phyloP scores from a whole-genome alignment of 2,113 vertebrate genomes.

The Misgurnus mizolepis region DNA sequence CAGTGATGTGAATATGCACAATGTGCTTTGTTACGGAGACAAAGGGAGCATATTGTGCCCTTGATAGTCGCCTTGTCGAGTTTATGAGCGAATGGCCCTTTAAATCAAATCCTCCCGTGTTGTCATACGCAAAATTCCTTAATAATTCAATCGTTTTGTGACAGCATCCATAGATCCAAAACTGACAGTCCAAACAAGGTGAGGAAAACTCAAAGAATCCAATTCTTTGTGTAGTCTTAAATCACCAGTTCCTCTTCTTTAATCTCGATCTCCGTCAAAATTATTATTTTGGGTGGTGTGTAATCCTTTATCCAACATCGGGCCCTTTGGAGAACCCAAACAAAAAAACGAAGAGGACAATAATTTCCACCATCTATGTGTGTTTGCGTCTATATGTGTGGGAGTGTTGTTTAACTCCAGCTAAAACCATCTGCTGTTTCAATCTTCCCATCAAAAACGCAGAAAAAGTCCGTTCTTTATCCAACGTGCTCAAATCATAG shows the following conservation, averaged over 20 bases:
- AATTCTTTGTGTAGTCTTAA: not conserved
- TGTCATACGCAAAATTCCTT: conserved; percentile 14
- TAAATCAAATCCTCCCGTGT: not conserved
- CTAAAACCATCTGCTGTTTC: conserved; percentile 56
- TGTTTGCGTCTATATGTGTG: conserved; percentile 57
- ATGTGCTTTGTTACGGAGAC: conserved; percentile 40
- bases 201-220: not conserved
- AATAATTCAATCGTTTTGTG: not conserved
- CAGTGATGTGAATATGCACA: conserved; percentile 25
- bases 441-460: conserved; percentile 26
- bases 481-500: not conserved
- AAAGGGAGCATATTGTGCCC: conserved; percentile 47
- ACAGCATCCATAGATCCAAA: conserved; percentile 7
- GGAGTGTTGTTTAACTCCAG: conserved; percentile 55
- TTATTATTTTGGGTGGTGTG: not conserved
- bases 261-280: conserved; percentile 22
- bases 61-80: conserved; percentile 27
- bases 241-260: conserved; percentile 52
- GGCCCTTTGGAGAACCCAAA: conserved; percentile 56
- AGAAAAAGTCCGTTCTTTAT: not conserved
- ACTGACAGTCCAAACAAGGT: not conserved
- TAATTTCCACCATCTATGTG: conserved; percentile 63
- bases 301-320: conserved; percentile 64
- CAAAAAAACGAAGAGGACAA: conserved; percentile 22
- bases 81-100: not conserved